Percentiles rank a stretch among this genome's conserved stretches.
Conservation (phyloP, 1,140 invertebrate species). For the Paraescarpia echinospica region DNA sequence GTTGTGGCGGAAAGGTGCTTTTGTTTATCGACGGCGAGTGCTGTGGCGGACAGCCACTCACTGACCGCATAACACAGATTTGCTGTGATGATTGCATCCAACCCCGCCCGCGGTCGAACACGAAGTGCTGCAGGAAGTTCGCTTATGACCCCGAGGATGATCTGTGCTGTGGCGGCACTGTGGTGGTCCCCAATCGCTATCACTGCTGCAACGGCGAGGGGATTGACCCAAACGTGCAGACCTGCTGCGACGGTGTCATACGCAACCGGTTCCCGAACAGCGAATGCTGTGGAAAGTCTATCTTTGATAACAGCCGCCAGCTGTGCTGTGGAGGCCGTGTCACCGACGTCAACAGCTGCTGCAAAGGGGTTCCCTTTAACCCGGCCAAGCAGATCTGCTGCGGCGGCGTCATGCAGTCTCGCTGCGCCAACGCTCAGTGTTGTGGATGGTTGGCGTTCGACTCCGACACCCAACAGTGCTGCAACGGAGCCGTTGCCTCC, state of each 20-base stretch:
- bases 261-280: background rate
- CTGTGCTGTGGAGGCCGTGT: background rate
- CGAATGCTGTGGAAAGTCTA: background rate
- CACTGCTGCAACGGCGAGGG: background rate
- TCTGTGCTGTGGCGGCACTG: background rate
- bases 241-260: background rate
- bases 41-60: background rate
- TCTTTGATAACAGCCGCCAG: background rate
- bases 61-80: background rate
- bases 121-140: background rate
- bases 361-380: background rate
- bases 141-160: background rate
- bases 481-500: background rate
- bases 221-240: background rate
- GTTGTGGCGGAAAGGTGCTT: background rate
- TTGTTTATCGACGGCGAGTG: background rate
- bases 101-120: background rate
- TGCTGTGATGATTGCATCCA: background rate
- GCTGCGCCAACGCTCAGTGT: background rate
- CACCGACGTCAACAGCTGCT: background rate
- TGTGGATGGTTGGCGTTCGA: background rate
- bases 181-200: background rate
- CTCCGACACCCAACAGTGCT: background rate
- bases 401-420: background rate
- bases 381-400: background rate